Evolutionary conservation across 2,888 invertebrate genomes (phyloP), one percentile per base, ranked within the genome.

Genomic region (Arctia plantaginis): DNA sequence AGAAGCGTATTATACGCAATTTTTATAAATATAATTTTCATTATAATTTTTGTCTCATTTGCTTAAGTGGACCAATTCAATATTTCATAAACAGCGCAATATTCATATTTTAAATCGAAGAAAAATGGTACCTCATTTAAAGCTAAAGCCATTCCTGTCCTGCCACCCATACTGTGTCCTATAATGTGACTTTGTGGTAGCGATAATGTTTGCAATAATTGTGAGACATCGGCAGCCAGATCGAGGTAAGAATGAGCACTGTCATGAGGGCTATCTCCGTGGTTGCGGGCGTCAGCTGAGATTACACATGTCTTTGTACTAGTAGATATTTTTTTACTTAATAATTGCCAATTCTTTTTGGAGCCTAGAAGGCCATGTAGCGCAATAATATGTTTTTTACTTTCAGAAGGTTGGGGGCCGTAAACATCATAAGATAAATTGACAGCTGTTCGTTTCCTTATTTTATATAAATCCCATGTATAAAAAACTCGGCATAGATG

Each of bases 101-200:
- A n/a, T n/a, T n/a, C n/a, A n/a, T n/a, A n/a, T n/a, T n/a, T n/a
- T n/a, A n/a, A n/a, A n/a, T n/a, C n/a, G n/a, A n/a, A n/a, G n/a
- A n/a, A 69, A 51, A 23, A 51, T 15, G 73, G 85, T 78, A 97
- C 97, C 93, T 97, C 96, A 90, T 96, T 95, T 69, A 99, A 93
- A 3, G 99, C 97, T 65, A 98, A 95, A 69, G 96, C 96, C 99
- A 99, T 99, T 80, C 97, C 97, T 1, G 98, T 96, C 78, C 98
- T 97, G 7, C 99, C 99, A 1, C 99, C 99, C 98, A 99, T 98
- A 82, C 98, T 98, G 90, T 99, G 99, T 2, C 99, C 99, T 98
- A 99, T 98, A 82, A 98, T 98, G 90, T 99, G 99, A 0, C 99
- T 99, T 86, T 96, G 73, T 8, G 72, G 30, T 13, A 85, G 20